Evolutionary conservation across 2,113 vertebrate genomes (phyloP), one percentile per base, ranked within the genome.

Genomic region (Phrynosoma blainvillii): DNA sequence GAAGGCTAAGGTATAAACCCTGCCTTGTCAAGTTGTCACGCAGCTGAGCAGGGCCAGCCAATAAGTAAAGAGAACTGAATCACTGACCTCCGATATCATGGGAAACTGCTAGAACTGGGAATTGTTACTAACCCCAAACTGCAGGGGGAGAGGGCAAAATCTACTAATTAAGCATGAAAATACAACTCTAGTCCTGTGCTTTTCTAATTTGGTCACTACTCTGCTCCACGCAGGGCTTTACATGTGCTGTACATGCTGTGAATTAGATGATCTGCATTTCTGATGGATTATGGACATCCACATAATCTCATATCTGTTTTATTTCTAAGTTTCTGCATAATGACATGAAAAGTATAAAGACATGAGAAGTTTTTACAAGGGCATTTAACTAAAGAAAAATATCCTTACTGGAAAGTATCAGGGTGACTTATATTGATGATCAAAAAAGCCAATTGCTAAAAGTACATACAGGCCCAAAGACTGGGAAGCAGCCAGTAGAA

Each of bases 291-390:
- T 30, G 88, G n/a, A 66, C 14, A 84, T 70, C 8, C 56, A 79
- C 81, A 77, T 77, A 47, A 92, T 84, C 52, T 36, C 83, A 32
- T 78, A n/a, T 1, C 88, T 89, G 68, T 88, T 81, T 77, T 82
- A 52, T 2, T 56, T 0, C 21, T 5, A 0, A 79, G 54, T 40
- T 36, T 42, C 76, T 42, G 27, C 10, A 74, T 68, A 80, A 25
- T 56, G 65, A 32, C n/a, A 56, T 56, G 68, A 68, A 30, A 66
- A 47, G 12, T 16, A 79, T 16, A 90, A 21, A 82, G 10, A 62
- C 9, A n/a, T 56, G 82, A 84, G 82, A 54, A 9, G 30, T 25
- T 59, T 13, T 71, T 78, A 59, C 52, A 73, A 54, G 23, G 54
- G 12, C 32, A 73, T 12, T 20, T 40, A 25, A 20, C 18, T 21